These are phyloP conservation scores for Leontopithecus rosalia DNA, from an alignment of 2,797 vertebrate species.

Conservation along the genomic window DNA sequence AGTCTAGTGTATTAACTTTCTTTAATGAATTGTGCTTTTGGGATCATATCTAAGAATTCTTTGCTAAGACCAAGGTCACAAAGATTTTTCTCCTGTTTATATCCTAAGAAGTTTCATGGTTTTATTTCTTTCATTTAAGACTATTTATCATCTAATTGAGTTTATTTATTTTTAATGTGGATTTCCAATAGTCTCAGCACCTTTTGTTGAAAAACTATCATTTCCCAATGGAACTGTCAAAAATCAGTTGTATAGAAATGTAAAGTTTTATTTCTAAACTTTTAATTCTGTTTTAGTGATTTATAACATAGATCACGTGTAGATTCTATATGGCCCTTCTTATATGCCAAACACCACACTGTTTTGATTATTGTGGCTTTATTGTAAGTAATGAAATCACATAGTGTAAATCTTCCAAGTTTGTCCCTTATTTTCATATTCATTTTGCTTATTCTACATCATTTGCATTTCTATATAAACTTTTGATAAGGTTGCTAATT, in stretches of 20 bases:
- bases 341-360: neutral
- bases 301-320: neutral
- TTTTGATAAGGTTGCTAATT: neutral
- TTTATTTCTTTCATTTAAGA: neutral
- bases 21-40: neutral
- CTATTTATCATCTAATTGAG: neutral
- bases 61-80: neutral
- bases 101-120: neutral
- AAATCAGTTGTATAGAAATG: slow-evolving; percentile 8
- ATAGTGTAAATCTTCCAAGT: neutral
- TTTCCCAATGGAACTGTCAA: neutral
- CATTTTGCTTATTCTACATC: neutral
- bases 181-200: neutral
- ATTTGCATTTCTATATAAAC: neutral
- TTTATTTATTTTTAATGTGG: neutral
- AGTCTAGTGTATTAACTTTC: neutral
- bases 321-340: neutral
- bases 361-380: slow-evolving; percentile 1
- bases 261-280: neutral
- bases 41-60: neutral
- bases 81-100: slow-evolving; percentile 20
- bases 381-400: neutral
- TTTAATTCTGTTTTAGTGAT: neutral
- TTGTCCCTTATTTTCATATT: neutral
- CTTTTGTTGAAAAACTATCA: neutral